A percentile compares a stretch with the other conserved stretches of the same genome.
These are phyloP conservation scores for Nansenia antarctica DNA, from an alignment of 2,113 vertebrate species.

Conservation along the genomic window DNA sequence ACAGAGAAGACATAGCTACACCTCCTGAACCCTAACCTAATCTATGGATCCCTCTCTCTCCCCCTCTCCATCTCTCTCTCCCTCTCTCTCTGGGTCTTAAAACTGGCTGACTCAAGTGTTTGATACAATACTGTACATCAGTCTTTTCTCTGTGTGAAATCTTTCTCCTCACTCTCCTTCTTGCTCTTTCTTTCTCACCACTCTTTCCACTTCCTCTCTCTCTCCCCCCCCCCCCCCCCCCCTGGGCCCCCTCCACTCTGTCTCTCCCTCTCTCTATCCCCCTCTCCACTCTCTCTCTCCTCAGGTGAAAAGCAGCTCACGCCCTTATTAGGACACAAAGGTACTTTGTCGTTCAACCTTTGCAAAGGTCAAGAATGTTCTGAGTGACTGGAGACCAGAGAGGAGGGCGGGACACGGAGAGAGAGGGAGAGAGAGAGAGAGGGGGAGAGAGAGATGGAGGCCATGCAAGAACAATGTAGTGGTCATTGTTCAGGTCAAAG, in stretches of 20 bases:
- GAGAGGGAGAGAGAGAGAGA: conserved; percentile 14
- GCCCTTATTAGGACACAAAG: conserved; percentile 75
- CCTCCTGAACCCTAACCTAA: background rate
- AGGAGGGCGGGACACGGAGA: background rate
- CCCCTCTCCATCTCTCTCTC: too few relatives aligned
- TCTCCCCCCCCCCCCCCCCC: conserved; percentile 3
- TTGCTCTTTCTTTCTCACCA: background rate
- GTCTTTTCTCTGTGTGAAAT: background rate
- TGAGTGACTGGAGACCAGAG: conserved; percentile 48
- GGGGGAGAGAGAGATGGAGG: conserved; percentile 22
- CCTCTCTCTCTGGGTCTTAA: too few relatives aligned
- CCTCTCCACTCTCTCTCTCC: conserved; percentile 2
- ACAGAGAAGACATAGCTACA: background rate
- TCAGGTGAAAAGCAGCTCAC: too few relatives aligned
- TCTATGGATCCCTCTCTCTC: too few relatives aligned
- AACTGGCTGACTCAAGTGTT: too few relatives aligned
- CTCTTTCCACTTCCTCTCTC: background rate
- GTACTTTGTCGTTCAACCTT: conserved; percentile 83
- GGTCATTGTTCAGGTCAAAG: too few relatives aligned
- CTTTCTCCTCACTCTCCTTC: background rate
- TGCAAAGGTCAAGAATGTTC: conserved; percentile 82
- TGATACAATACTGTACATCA: background rate
- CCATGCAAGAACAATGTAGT: too few relatives aligned
- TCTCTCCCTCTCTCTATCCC: background rate
- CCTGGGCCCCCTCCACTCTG: background rate